Evolutionary conservation across 2,113 vertebrate species (phyloP).

Genomic region (Lepus americanus): DNA sequence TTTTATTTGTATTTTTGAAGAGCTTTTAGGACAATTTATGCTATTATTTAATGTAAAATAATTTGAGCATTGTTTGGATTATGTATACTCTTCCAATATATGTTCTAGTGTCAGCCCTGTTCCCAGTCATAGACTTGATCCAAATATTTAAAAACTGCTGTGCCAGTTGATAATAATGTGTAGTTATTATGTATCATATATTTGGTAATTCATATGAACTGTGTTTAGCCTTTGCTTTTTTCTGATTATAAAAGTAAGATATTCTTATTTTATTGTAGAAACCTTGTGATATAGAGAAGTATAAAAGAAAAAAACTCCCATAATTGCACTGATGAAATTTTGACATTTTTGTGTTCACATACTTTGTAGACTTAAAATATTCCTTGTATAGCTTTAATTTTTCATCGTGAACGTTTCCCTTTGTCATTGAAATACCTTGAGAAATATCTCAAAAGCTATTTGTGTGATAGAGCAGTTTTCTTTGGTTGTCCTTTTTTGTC

Average conservation of each 20-base stretch:
- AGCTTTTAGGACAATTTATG: background rate
- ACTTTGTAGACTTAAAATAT: background rate
- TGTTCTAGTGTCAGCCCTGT: conserved; percentile 34
- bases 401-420: conserved; percentile 21
- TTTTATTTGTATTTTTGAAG: background rate
- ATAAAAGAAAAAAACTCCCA: background rate
- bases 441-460: conserved; percentile 5
- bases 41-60: conserved; percentile 20
- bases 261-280: conserved; percentile 34
- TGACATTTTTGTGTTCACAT: conserved; percentile 7
- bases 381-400: conserved; percentile 28
- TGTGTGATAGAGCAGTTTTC: background rate
- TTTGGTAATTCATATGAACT: conserved; percentile 13
- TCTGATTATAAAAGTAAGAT: background rate
- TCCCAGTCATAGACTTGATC: background rate
- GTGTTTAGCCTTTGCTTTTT: background rate
- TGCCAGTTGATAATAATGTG: conserved; percentile 42
- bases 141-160: conserved; percentile 25
- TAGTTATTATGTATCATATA: background rate
- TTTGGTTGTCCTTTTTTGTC: background rate
- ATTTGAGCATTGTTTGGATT: conserved; percentile 12
- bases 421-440: conserved; percentile 25
- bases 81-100: background rate
- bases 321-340: conserved; percentile 45
- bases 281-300: background rate